Conservation (phyloP, 2,888 invertebrate genomes). For the Rhingia rostrata region DNA sequence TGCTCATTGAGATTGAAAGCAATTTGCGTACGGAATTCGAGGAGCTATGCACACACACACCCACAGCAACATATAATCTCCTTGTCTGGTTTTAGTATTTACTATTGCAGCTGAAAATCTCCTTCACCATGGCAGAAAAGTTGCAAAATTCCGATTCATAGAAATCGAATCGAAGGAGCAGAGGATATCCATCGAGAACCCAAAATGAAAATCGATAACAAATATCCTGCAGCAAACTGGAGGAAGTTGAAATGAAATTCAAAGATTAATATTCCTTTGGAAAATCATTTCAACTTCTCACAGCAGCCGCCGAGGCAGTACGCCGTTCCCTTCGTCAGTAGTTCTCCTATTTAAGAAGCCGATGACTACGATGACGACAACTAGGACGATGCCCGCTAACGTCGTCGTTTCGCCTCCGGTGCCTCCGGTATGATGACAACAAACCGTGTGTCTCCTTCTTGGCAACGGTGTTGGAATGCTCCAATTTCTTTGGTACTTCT, state of each 20-base stretch:
- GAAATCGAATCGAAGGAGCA: conserved; percentile 58
- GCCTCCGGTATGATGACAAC: conserved; percentile 33
- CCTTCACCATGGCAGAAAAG: conserved; percentile 3
- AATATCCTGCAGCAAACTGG: conserved; percentile 72
- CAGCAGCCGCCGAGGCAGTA: neutral
- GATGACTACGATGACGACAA: conserved; percentile 10
- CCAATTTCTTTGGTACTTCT: conserved; percentile 56
- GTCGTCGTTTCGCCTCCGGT: neutral
- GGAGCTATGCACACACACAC: conserved; percentile 11
- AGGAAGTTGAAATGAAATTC: conserved; percentile 67
- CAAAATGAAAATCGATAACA: conserved; percentile 72
- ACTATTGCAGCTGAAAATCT: conserved; percentile 22
- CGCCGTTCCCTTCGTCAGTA: neutral
- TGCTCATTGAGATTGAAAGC: conserved; percentile 18
- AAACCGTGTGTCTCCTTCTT: conserved; percentile 57
- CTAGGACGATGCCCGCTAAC: conserved; percentile 17
- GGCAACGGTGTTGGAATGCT: conserved; percentile 30
- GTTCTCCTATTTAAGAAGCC: conserved; percentile 5
- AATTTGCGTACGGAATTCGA: conserved; percentile 21
- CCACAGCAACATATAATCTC: conserved; percentile 14
- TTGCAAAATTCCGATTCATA: conserved; percentile 48
- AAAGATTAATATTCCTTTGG: conserved; percentile 71
- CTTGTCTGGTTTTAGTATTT: conserved; percentile 6
- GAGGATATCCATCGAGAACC: conserved; percentile 41
- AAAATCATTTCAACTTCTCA: conserved; percentile 66